Conservation (phyloP, 2,113 vertebrate species). For the Panthera leo region DNA sequence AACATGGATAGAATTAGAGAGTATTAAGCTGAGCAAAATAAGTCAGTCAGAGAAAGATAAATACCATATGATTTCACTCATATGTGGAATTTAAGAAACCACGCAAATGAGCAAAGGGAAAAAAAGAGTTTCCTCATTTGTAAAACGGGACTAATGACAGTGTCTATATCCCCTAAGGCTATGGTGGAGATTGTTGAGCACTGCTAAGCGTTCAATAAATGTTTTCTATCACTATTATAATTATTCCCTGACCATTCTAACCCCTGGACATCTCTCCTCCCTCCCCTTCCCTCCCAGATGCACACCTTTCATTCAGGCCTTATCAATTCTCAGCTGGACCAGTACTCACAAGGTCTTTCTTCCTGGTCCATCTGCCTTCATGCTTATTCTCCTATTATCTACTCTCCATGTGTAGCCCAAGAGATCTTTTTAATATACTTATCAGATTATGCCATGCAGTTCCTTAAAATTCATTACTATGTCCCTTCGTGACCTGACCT, state of each 20-base stretch:
- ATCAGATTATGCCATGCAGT: neutral
- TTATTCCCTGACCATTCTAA: neutral
- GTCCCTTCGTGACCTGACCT: neutral
- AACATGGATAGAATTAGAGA: neutral
- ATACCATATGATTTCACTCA: neutral
- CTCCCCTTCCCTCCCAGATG: neutral
- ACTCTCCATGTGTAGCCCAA: neutral
- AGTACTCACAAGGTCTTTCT: neutral
- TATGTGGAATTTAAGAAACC: neutral
- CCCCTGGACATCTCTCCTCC: neutral
- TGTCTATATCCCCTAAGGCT: neutral
- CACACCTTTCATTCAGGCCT: neutral
- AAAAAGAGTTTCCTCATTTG: neutral
- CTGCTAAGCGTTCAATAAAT: neutral
- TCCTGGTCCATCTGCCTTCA: neutral
- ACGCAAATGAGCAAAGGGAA: neutral
- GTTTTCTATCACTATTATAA: neutral
- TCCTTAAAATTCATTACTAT: neutral
- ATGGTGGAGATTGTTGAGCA: neutral
- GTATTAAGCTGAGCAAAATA: neutral
- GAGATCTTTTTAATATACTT: neutral
- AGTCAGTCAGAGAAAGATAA: neutral
- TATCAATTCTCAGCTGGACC: neutral
- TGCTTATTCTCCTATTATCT: neutral
- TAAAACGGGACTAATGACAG: neutral